Evolutionary conservation across 2,113 vertebrate genomes (phyloP).

Genomic region (Ancistrus triradiatus): DNA sequence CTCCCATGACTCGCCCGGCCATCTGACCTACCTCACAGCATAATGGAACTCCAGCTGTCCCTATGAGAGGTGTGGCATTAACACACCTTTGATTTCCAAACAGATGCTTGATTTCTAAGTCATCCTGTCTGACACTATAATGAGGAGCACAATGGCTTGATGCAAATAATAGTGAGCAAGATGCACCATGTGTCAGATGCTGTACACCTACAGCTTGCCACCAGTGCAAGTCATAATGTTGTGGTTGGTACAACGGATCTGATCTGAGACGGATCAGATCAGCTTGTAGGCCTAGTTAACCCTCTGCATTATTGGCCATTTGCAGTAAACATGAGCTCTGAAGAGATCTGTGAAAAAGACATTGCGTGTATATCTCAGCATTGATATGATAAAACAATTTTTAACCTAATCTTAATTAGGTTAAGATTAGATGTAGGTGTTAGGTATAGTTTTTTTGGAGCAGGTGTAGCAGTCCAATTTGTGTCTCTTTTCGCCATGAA

Average conservation of each 20-base stretch:
- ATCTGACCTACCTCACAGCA: background rate
- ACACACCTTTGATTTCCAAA: slow-evolving; percentile 28
- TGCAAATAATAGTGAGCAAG: slow-evolving; percentile 30
- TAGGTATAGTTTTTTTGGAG: too few species aligned
- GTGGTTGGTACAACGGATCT: background rate
- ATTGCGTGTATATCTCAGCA: too few species aligned
- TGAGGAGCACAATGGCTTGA: slow-evolving; percentile 31
- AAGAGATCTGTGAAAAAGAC: too few species aligned
- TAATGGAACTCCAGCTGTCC: slow-evolving; percentile 38
- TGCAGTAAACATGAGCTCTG: slow-evolving; percentile 23
- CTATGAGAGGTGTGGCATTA: slow-evolving; percentile 16
- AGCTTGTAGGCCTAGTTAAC: slow-evolving; percentile 17
- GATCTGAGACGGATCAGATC: slow-evolving; percentile 4
- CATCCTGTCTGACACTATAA: slow-evolving; percentile 24
- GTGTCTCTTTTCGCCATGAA: too few species aligned
- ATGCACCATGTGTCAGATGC: slow-evolving; percentile 27
- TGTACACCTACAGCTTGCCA: slow-evolving; percentile 17
- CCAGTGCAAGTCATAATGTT: slow-evolving; percentile 1
- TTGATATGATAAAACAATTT: too few species aligned
- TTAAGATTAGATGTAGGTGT: too few species aligned
- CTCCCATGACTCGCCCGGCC: background rate
- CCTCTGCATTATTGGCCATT: slow-evolving; percentile 14
- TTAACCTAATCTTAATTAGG: too few species aligned
- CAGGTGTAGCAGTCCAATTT: too few species aligned
- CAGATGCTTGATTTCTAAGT: slow-evolving; percentile 45